Evolutionary conservation across 23 tunicate species (phyloP).

Genomic region (Ascidia mentula): DNA sequence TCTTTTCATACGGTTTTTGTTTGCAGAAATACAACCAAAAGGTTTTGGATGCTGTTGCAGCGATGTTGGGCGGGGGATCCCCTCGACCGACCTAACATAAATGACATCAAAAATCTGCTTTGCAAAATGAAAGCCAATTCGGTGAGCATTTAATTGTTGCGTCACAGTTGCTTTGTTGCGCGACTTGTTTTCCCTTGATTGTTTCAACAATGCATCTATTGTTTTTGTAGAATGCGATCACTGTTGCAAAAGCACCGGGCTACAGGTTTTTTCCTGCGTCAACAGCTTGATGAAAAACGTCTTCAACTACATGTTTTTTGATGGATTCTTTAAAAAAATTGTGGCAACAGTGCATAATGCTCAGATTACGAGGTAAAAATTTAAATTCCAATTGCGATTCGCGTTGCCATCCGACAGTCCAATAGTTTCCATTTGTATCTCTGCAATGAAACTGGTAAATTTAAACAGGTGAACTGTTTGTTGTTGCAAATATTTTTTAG

Average conservation of each 20-base stretch:
- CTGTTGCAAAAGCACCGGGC: constrained; percentile 54
- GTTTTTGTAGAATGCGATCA: constrained; percentile 52
- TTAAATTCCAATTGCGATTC: too few species aligned
- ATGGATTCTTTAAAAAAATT: too few species aligned
- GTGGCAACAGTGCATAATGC: too few species aligned
- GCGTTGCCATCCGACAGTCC: too few species aligned
- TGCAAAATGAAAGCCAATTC: constrained; percentile 41
- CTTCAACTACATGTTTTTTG: too few species aligned
- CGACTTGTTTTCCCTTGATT: not conserved
- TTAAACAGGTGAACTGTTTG: too few species aligned
- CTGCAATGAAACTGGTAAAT: too few species aligned
- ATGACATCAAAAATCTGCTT: constrained; percentile 9
- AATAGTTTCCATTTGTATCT: too few species aligned
- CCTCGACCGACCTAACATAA: constrained; percentile 17
- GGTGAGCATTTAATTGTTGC: constrained; percentile 33
- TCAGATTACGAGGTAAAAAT: too few species aligned
- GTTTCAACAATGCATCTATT: not conserved
- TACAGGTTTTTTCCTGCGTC: constrained; percentile 45
- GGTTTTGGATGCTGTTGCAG: constrained; percentile 59
- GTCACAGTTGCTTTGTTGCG: not conserved
- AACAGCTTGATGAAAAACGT: not conserved
- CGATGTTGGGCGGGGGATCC: constrained; percentile 54
- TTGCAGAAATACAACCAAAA: constrained; percentile 52
- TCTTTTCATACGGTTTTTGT: too few species aligned
- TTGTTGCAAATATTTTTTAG: too few species aligned